Conservation (phyloP, 1,140 invertebrate genomes). For the Rhynchophorus ferrugineus region DNA sequence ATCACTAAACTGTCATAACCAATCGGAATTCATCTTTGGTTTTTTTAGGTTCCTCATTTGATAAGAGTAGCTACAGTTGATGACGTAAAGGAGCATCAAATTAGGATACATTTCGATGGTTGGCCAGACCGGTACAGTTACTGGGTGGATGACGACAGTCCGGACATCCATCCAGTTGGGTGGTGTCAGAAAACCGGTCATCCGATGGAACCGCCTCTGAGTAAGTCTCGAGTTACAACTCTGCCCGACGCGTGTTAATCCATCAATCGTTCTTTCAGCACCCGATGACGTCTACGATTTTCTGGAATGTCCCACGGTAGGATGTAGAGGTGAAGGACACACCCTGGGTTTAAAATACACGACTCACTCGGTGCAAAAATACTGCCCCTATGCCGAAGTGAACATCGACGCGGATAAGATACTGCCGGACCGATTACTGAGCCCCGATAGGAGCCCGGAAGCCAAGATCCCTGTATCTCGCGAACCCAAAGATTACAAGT, state of each 20-base stretch:
- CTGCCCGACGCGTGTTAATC: no score
- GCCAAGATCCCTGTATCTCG: constrained; percentile 38
- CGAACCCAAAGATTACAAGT: constrained; percentile 37
- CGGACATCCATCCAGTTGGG: constrained; percentile 83
- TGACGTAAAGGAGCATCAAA: constrained; percentile 66
- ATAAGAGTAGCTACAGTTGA: constrained; percentile 81
- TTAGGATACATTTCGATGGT: constrained; percentile 85
- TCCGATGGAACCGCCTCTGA: constrained; percentile 73
- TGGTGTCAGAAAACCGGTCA: constrained; percentile 87
- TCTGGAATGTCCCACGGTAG: constrained; percentile 62
- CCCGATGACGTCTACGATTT: constrained; percentile 52
- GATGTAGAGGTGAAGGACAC: constrained; percentile 75
- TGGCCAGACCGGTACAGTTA: constrained; percentile 81
- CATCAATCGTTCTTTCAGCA: constrained; percentile 44
- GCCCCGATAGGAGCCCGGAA: constrained; percentile 33
- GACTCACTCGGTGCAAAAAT: constrained; percentile 66
- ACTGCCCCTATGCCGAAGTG: constrained; percentile 75
- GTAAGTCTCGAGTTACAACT: constrained; percentile 46
- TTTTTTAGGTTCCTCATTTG: constrained; percentile 56
- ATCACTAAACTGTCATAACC: no score
- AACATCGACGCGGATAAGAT: constrained; percentile 57
- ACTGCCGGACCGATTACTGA: constrained; percentile 47
- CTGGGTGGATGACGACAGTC: constrained; percentile 85
- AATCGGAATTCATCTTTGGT: no score
- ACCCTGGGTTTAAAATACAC: constrained; percentile 65